Conservation (phyloP, 2,113 vertebrate genomes). For the Oceanites oceanicus region DNA sequence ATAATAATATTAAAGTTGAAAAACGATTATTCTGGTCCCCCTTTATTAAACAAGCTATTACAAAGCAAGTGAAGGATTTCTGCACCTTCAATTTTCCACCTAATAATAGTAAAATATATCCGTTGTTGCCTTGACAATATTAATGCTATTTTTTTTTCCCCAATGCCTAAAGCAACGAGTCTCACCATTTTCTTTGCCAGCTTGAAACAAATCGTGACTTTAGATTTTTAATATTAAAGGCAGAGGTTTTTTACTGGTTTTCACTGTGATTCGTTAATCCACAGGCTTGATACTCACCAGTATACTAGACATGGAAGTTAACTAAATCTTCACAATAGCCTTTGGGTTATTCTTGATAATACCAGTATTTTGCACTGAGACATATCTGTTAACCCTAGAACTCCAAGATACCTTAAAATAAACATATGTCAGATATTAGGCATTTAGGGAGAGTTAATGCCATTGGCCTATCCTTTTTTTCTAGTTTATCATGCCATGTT, state of each 20-base stretch:
- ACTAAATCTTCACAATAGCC: not conserved
- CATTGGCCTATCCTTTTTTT: not conserved
- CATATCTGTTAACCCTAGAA: not conserved
- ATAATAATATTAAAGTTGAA: slow-evolving; percentile 63
- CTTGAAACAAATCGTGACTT: slow-evolving; percentile 4
- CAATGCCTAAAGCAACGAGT: not conserved
- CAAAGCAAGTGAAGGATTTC: slow-evolving; percentile 55
- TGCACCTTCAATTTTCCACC: slow-evolving; percentile 55
- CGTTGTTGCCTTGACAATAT: slow-evolving; percentile 52
- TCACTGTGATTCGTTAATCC: not conserved
- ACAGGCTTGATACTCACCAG: not conserved
- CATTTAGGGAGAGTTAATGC: not conserved
- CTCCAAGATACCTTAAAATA: not conserved
- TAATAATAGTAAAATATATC: slow-evolving; percentile 48
- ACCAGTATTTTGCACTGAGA: not conserved
- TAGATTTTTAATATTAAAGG: slow-evolving; percentile 26
- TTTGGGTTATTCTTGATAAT: not conserved
- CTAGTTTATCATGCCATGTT: not conserved
- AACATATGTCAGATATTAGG: not conserved
- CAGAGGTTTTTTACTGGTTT: not conserved
- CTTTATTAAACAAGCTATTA: slow-evolving; percentile 60
- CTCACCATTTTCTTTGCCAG: slow-evolving; percentile 2
- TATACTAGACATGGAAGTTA: not conserved
- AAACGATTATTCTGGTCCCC: slow-evolving; percentile 1
- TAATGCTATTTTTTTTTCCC: not conserved